Evolutionary conservation across 2,888 invertebrate genomes (phyloP), one percentile per base, ranked within the genome.

Genomic region (Mallateleia sp.): DNA sequence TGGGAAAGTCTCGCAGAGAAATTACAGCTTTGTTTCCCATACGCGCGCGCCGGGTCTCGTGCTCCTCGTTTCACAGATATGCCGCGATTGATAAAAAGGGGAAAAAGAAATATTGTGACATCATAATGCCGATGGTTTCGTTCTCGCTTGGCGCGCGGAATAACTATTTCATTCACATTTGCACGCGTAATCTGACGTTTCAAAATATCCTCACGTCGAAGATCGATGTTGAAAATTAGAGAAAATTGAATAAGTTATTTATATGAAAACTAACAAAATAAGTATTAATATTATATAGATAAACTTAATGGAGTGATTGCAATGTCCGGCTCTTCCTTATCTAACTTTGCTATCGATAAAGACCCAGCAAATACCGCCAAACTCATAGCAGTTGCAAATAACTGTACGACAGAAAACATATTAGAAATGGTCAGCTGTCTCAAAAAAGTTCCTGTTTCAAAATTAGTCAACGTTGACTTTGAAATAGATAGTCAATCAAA

Each of bases 261-360:
- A 11, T 56, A 56, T 66, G 42, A n/a, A n/a, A n/a, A n/a, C n/a
- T n/a, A n/a, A n/a, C n/a, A n/a, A n/a, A n/a, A n/a, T n/a, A n/a
- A n/a, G n/a, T n/a, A n/a, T n/a, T n/a, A n/a, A n/a, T n/a, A n/a
- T 58, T 7, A 45, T 58, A 24, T 80, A 96, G 96, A 94, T 81
- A 90, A 93, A 38, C 92, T 96, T 28, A 95, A 94, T 25, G 97
- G 97, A 0, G 96, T 97, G 18, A 96, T 97, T 9, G 97, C 98
- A 0, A 96, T 98, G 96, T 98, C 98, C 1, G 98, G 98, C 0
- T 96, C 97, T 0, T 96, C 97, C 0, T 94, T 98, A 1, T 97
- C 97, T 0, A 96, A 97, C 34, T 97, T 97, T 91, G 97, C 97
- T 0, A 95, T 97, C 0, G 97, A 97, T 90, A 95, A 96, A 24